phyloP scores from a whole-genome alignment of 2,113 vertebrate genomes.

The Aleadryas rufinucha region DNA sequence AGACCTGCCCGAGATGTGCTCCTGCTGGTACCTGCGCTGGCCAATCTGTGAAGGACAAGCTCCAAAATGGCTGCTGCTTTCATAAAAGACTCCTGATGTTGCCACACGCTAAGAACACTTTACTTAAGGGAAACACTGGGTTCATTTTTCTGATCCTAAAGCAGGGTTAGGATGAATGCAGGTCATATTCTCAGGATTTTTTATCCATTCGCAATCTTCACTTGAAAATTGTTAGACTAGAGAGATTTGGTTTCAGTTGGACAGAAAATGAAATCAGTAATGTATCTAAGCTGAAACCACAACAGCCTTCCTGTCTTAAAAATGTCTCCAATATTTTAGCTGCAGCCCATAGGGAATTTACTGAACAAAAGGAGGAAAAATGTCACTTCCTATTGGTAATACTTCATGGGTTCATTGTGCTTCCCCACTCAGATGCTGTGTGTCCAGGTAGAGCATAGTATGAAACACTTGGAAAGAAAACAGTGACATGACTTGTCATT shows the following conservation, averaged over 20 bases:
- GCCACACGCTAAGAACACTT: background rate
- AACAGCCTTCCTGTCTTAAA: conserved; percentile 56
- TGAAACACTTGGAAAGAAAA: conserved; percentile 45
- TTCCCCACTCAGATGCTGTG: conserved; percentile 10
- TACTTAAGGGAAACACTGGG: background rate
- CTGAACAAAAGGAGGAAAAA: conserved; percentile 92
- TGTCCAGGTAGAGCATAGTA: background rate
- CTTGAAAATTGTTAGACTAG: background rate
- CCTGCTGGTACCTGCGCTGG: background rate
- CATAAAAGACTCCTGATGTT: background rate
- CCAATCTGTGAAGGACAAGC: background rate
- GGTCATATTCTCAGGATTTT: background rate
- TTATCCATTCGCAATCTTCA: background rate
- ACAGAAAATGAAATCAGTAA: conserved; percentile 25
- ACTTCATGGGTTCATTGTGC: background rate
- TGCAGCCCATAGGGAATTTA: conserved; percentile 4
- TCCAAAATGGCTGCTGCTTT: background rate
- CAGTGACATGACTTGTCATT: conserved; percentile 34
- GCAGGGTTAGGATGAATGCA: background rate
- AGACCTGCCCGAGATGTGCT: background rate
- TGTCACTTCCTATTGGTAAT: conserved; percentile 78
- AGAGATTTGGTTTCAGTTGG: background rate
- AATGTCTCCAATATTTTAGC: conserved; percentile 22
- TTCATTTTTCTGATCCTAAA: background rate
- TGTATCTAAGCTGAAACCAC: conserved; percentile 35